A percentile compares a stretch with the other conserved stretches of the same genome.
phyloP scores from a whole-genome alignment of 2,113 vertebrate species.

The Terrapene triunguis region DNA sequence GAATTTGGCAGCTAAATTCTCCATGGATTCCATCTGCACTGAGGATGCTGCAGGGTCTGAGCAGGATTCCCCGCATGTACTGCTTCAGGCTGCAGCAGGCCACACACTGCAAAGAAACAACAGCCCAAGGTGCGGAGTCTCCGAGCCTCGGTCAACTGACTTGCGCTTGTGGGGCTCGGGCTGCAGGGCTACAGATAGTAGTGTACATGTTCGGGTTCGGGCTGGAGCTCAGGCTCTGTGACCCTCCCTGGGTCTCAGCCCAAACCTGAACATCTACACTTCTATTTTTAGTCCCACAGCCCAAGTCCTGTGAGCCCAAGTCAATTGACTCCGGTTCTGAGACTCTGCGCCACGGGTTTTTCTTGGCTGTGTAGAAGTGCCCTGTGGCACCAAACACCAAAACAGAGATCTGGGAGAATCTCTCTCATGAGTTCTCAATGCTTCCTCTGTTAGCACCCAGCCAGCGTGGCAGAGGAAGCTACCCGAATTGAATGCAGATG shows the following conservation, averaged over 20 bases:
- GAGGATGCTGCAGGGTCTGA: background rate
- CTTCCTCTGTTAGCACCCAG: background rate
- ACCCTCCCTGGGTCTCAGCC: too few species aligned
- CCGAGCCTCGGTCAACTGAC: background rate
- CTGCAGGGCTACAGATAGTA: background rate
- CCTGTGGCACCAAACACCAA: too few species aligned
- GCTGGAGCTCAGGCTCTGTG: too few species aligned
- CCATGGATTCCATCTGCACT: background rate
- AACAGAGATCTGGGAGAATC: background rate
- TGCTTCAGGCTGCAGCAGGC: too few species aligned
- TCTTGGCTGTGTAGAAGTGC: background rate
- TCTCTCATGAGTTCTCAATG: background rate
- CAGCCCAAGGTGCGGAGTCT: background rate
- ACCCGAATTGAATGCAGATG: background rate
- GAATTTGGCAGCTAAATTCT: background rate
- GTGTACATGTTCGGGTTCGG: background rate
- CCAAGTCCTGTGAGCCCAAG: too few species aligned
- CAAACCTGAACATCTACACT: too few species aligned
- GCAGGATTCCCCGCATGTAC: background rate
- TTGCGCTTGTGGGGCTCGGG: background rate
- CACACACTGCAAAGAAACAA: too few species aligned
- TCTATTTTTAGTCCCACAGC: background rate
- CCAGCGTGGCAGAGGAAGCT: too few species aligned
- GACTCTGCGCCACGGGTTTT: background rate
- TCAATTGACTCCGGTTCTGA: background rate